Evolutionary conservation across 2,797 vertebrate species (phyloP), one percentile per base, ranked within the genome.

Genomic region (Dallia pectoralis): DNA sequence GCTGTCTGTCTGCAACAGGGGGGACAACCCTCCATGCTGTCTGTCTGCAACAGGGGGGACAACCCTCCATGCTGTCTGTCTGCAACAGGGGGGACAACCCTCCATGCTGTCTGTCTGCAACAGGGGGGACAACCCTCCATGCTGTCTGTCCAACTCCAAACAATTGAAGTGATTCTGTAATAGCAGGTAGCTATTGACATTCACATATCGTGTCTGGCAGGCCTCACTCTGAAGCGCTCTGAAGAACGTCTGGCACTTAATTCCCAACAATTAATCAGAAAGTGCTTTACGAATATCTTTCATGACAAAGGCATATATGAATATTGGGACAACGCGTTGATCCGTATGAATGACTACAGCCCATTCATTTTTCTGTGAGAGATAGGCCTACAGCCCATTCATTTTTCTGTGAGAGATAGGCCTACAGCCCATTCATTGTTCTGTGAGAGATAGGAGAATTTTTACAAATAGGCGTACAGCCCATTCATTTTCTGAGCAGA

Each of bases 391-490:
- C 40, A 44, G 9, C 9, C 40, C 40, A 44, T 44, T 44, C 12
- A 44, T 44, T 44, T 44, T 12, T 44, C 40, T 44, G 40, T 44
- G 40, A 44, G 9, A 44, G 40, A 44, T 44, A 14, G 40, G 40
- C 40, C 40, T 44, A 14, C 40, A 44, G 40, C 40, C 1, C 40
- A 12, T 44, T 44, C 40, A 44, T 44, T 44, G n/a, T 72, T 59
- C 18, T 6, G 53, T 47, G 69, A 70, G 70, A 81, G 75, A 70
- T 59, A 64, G 40, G 40, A n/a, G n/a, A n/a, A n/a, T n/a, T n/a
- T n/a, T n/a, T n/a, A n/a, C n/a, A n/a, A n/a, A n/a, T n/a, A n/a
- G n/a, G n/a, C 40, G 9, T 12, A 44, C 40, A 44, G 9, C 9
- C 40, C 40, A 44, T 44, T 44, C 12, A 44, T 44, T 44, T 44